Conservation (phyloP, 1,140 invertebrate genomes). For the Antheraea pernyi region DNA sequence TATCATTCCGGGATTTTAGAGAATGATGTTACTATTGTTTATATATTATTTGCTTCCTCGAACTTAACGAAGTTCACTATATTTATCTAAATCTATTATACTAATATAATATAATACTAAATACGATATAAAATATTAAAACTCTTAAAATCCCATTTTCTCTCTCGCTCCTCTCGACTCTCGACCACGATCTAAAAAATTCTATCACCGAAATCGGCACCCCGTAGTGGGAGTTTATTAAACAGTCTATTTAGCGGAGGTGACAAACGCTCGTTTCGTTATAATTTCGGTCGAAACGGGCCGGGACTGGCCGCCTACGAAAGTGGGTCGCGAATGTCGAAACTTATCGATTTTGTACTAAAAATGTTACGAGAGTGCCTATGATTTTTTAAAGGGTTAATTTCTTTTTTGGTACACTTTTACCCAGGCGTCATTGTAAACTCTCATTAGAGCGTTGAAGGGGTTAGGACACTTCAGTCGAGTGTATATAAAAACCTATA, state of each 20-base stretch:
- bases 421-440: no score
- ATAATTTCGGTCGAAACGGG: constrained; percentile 42
- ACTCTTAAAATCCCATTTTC: neutral
- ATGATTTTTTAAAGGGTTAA: neutral
- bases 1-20: no score
- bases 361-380: neutral
- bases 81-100: no score
- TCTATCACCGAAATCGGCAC: neutral
- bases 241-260: constrained; percentile 33
- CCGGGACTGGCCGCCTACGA: constrained; percentile 11
- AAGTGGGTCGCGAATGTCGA: constrained; percentile 21
- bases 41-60: no score
- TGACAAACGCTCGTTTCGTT: constrained; percentile 41
- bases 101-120: no score
- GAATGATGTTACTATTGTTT: no score
- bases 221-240: constrained; percentile 11
- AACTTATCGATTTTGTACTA: constrained; percentile 26
- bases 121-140: neutral
- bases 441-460: no score
- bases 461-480: no score
- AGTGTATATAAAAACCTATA: no score
- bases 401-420: neutral
- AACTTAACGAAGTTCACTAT: no score
- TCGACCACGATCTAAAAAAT: constrained; percentile 1
- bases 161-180: neutral